Conservation (phyloP, 2,888 invertebrate species). For the Sympetrum striolatum region DNA sequence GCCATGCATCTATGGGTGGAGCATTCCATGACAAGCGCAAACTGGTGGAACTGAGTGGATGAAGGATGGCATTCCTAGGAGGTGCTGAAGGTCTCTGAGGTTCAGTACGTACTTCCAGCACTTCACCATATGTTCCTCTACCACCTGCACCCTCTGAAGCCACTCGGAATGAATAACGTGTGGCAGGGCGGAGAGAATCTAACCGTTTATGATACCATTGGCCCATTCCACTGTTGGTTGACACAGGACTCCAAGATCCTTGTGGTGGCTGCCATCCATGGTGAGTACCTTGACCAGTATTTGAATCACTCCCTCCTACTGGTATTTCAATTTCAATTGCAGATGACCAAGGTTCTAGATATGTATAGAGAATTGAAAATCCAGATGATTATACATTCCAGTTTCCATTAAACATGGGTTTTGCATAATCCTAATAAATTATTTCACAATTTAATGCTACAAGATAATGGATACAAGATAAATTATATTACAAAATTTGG, state of each 20-base stretch:
- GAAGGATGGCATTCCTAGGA: constrained; percentile 70
- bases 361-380: not conserved
- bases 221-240: not conserved
- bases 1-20: constrained; percentile 71
- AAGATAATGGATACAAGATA: too few species aligned
- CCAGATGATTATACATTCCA: too few species aligned
- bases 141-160: constrained; percentile 75
- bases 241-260: constrained; percentile 3
- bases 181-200: constrained; percentile 42
- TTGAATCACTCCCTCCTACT: constrained; percentile 1
- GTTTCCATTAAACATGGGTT: not conserved
- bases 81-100: constrained; percentile 76
- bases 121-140: constrained; percentile 71
- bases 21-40: constrained; percentile 77
- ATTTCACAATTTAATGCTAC: too few species aligned
- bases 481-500: too few species aligned
- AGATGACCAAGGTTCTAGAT: constrained; percentile 23
- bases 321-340: constrained; percentile 32
- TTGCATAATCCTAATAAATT: not conserved
- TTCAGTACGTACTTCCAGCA: constrained; percentile 70
- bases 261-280: constrained; percentile 31
- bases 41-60: constrained; percentile 76
- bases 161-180: constrained; percentile 70
- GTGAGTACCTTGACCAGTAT: not conserved
- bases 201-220: constrained; percentile 31